Percentiles rank a stretch among this genome's conserved stretches.
These are phyloP conservation scores for Acanthosepion lycidas DNA, from an alignment of 2,888 invertebrate genomes.

Conservation along the genomic window DNA sequence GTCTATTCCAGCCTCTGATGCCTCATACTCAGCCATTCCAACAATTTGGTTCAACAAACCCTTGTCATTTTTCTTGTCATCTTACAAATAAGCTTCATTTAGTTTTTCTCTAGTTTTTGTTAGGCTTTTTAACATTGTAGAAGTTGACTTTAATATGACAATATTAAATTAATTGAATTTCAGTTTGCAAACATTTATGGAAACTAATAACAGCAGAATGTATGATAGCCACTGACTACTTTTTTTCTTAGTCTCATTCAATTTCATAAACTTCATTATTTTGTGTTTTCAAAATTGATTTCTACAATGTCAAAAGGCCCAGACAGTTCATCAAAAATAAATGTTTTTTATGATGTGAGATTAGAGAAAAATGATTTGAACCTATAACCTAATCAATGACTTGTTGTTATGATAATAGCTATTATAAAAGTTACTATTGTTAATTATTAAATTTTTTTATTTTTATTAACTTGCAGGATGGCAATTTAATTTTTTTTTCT, in stretches of 20 bases:
- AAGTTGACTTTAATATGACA: not conserved
- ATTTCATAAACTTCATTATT: not conserved
- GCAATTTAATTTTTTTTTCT: not conserved
- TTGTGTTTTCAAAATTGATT: not conserved
- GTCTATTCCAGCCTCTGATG: not conserved
- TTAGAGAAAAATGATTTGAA: not conserved
- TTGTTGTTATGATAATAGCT: not conserved
- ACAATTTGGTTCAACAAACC: not conserved
- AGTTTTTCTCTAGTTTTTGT: not conserved
- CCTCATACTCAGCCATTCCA: slow-evolving; percentile 23
- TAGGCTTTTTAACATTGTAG: not conserved
- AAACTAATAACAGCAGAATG: not conserved
- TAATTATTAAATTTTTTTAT: not conserved
- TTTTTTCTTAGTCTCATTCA: too few species aligned
- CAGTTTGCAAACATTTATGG: not conserved
- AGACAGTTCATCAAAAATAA: not conserved
- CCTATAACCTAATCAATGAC: not conserved
- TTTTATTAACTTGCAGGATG: not conserved
- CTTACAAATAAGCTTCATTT: not conserved
- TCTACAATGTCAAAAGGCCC: not conserved
- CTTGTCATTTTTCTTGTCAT: not conserved
- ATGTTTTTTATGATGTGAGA: not conserved
- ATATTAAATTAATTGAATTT: too few species aligned
- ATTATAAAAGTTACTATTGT: slow-evolving; percentile 16
- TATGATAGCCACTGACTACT: not conserved